Conservation (phyloP, 2,888 invertebrate species). For the Dynastes grantii region DNA sequence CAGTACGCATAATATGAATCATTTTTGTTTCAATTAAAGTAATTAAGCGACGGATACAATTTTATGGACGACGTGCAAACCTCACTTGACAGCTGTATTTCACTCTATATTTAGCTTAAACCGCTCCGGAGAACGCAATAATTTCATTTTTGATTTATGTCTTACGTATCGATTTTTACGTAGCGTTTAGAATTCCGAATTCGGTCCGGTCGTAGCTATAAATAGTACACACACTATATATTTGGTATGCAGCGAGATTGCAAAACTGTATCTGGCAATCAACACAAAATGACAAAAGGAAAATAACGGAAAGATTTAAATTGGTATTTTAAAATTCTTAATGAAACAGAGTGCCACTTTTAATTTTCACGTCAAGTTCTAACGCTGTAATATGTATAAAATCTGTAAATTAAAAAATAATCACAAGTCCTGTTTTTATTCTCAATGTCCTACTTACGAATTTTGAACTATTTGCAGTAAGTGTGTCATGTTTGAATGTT, state of each 20-base stretch:
- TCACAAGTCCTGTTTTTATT: too few species aligned
- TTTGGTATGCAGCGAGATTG: background rate
- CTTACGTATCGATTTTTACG: constrained; percentile 29
- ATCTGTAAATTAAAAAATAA: too few species aligned
- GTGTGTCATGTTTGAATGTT: too few species aligned
- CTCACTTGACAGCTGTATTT: constrained; percentile 22
- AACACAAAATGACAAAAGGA: too few species aligned
- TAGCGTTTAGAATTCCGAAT: constrained; percentile 1
- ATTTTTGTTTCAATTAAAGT: constrained; percentile 36
- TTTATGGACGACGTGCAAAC: constrained; percentile 1
- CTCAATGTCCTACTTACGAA: too few species aligned
- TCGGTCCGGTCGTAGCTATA: background rate
- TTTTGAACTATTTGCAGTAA: too few species aligned
- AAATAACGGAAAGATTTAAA: too few species aligned
- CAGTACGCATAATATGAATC: background rate
- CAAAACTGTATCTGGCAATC: background rate
- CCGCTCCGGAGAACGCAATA: constrained; percentile 26
- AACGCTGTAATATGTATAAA: too few species aligned
- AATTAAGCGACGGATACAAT: constrained; percentile 24
- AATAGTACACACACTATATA: background rate
- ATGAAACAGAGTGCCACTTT: too few species aligned
- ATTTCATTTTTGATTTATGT: constrained; percentile 35
- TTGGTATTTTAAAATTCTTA: too few species aligned
- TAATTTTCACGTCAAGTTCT: too few species aligned
- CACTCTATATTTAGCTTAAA: constrained; percentile 35